These are phyloP conservation scores for Rhinogobius similis DNA, from an alignment of 2,113 vertebrate species.

Conservation along the genomic window DNA sequence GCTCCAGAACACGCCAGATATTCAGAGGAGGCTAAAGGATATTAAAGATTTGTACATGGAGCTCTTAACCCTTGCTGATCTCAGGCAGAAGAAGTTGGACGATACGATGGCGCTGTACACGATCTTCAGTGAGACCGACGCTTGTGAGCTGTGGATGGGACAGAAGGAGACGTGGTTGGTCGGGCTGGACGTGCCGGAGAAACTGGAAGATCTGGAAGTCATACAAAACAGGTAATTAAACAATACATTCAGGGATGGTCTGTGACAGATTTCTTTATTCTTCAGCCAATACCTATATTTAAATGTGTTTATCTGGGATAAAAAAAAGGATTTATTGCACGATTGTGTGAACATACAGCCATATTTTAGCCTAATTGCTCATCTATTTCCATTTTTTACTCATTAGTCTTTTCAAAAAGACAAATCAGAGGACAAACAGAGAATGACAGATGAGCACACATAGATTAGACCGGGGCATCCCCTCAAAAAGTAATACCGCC, in stretches of 20 bases:
- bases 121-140: constrained; percentile 92
- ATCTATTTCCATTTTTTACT: too few relatives aligned
- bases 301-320: too few relatives aligned
- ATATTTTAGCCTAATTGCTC: too few relatives aligned
- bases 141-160: constrained; percentile 94
- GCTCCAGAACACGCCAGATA: constrained; percentile 85
- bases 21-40: constrained; percentile 81
- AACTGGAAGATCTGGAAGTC: constrained; percentile 92
- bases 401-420: too few relatives aligned
- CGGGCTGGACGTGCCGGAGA: constrained; percentile 86
- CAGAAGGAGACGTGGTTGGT: constrained; percentile 95
- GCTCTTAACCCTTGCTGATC: constrained; percentile 82
- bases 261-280: too few relatives aligned
- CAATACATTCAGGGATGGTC: neutral
- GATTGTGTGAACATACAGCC: too few relatives aligned
- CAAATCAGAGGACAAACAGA: too few relatives aligned
- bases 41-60: constrained; percentile 85
- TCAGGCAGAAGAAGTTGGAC: constrained; percentile 84
- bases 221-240: constrained; percentile 88
- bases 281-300: too few relatives aligned
- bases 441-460: too few relatives aligned
- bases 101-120: constrained; percentile 90
- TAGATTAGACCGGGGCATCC: too few relatives aligned
- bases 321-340: too few relatives aligned
- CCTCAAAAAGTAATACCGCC: too few relatives aligned